A percentile compares a stretch with the other conserved stretches of the same genome.
phyloP scores from a whole-genome alignment of 35 echinoderm and acorn worm species.

The Apostichopus japonicus region DNA sequence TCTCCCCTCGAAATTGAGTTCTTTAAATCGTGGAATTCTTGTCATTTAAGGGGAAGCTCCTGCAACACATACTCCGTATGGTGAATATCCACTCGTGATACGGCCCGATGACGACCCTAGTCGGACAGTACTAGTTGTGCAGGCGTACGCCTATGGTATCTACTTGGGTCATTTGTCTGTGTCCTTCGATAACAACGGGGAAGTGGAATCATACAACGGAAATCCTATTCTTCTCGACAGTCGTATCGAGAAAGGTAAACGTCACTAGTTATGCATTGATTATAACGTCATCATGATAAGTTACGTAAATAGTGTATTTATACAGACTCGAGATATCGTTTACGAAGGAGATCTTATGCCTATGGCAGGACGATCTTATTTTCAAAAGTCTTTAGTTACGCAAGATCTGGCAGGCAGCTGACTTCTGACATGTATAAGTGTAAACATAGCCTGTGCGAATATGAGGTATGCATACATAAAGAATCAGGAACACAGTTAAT shows the following conservation, averaged over 20 bases:
- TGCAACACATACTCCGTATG: conserved; percentile 49
- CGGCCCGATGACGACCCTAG: conserved; percentile 66
- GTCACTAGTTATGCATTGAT: background rate
- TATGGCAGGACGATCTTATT: background rate
- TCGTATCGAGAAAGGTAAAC: conserved; percentile 71
- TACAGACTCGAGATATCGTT: background rate
- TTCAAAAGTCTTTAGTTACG: too few species aligned
- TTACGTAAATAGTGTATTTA: background rate
- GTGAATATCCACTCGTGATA: conserved; percentile 78
- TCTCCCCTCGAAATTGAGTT: too few species aligned
- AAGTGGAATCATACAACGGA: conserved; percentile 64
- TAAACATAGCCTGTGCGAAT: too few species aligned
- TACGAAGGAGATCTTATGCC: background rate
- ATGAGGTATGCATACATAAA: too few species aligned
- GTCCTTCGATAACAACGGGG: conserved; percentile 81
- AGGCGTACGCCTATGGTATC: conserved; percentile 88
- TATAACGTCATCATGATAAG: background rate
- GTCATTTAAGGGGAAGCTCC: conserved; percentile 38
- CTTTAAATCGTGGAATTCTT: too few species aligned
- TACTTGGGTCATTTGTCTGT: conserved; percentile 85
- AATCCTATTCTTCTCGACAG: conserved; percentile 91
- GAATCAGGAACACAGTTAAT: too few species aligned
- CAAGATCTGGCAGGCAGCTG: too few species aligned
- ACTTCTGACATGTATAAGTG: too few species aligned
- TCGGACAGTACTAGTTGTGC: conserved; percentile 68